phyloP scores from a whole-genome alignment of 92 coral and sea anemone species.

The Porites evermanni region DNA sequence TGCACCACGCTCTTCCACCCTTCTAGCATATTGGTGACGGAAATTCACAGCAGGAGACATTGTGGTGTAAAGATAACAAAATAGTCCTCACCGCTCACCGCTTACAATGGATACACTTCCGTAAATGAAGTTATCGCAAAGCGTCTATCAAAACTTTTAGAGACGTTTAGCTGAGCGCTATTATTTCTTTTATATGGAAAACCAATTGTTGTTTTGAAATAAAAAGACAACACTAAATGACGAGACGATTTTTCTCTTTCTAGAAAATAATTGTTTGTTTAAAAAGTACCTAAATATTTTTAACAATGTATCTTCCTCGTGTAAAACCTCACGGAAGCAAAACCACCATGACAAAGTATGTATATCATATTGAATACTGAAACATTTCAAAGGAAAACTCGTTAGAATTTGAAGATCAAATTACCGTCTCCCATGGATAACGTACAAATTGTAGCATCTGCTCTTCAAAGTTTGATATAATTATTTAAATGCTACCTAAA shows the following conservation, averaged over 20 bases:
- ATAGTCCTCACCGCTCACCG: slow-evolving; percentile 24
- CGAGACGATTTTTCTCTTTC: too few relatives aligned
- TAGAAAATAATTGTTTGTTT: too few relatives aligned
- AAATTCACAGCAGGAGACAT: slow-evolving; percentile 42
- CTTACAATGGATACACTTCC: slow-evolving; percentile 14
- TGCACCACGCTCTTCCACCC: slow-evolving; percentile 8
- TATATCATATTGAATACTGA: too few relatives aligned
- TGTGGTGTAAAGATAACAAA: slow-evolving; percentile 42
- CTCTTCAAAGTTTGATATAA: slow-evolving; percentile 1
- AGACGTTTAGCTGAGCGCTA: slow-evolving; percentile 18
- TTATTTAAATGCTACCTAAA: background rate
- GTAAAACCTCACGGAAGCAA: too few relatives aligned
- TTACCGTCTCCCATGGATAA: slow-evolving; percentile 20
- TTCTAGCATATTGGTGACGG: slow-evolving; percentile 43
- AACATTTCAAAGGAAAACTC: background rate
- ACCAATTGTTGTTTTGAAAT: background rate
- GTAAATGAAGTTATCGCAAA: slow-evolving; percentile 14
- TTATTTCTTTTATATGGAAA: background rate
- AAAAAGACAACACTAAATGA: too few relatives aligned
- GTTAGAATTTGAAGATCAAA: slow-evolving; percentile 22
- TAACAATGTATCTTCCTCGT: too few relatives aligned
- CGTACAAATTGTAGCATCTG: slow-evolving; percentile 12
- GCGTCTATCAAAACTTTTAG: slow-evolving; percentile 24
- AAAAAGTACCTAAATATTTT: too few relatives aligned
- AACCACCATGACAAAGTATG: too few relatives aligned